A percentile compares a stretch with the other conserved stretches of the same genome.
Conservation (phyloP, 2,888 invertebrate species). For the Sinhomidia bicolor region DNA sequence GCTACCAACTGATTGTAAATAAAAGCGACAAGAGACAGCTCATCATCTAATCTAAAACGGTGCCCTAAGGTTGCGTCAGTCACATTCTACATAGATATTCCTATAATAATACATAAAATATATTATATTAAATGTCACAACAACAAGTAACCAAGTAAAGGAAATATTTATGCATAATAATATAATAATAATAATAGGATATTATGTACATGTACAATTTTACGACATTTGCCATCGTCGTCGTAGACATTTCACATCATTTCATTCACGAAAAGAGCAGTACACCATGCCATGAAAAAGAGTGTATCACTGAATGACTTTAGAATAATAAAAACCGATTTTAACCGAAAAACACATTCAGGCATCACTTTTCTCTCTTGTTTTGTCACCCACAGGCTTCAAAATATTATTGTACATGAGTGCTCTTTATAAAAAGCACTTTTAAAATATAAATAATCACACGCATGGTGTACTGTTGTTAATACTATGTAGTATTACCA, state of each 20-base stretch:
- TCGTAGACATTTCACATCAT: constrained; percentile 59
- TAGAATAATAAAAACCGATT: constrained; percentile 4
- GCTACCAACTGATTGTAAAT: neutral
- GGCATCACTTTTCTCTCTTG: constrained; percentile 78
- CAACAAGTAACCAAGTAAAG: neutral
- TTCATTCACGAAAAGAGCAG: constrained; percentile 42
- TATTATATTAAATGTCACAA: constrained; percentile 45
- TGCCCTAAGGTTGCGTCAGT: constrained; percentile 60
- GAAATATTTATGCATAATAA: neutral
- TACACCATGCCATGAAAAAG: neutral
- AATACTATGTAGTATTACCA: too few species aligned
- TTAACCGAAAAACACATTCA: constrained; percentile 4
- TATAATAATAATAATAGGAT: constrained; percentile 9
- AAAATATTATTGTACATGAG: constrained; percentile 52
- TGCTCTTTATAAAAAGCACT: constrained; percentile 28
- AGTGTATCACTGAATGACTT: neutral
- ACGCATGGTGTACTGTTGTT: neutral
- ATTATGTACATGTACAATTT: constrained; percentile 48
- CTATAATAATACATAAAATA: neutral
- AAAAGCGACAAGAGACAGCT: constrained; percentile 48
- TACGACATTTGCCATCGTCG: constrained; percentile 17
- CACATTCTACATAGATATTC: constrained; percentile 42
- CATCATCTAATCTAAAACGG: constrained; percentile 66
- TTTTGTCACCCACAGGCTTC: constrained; percentile 80
- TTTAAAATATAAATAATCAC: neutral